Evolutionary conservation across 1,140 invertebrate genomes (phyloP).

Genomic region (Solenopsis fugax): DNA sequence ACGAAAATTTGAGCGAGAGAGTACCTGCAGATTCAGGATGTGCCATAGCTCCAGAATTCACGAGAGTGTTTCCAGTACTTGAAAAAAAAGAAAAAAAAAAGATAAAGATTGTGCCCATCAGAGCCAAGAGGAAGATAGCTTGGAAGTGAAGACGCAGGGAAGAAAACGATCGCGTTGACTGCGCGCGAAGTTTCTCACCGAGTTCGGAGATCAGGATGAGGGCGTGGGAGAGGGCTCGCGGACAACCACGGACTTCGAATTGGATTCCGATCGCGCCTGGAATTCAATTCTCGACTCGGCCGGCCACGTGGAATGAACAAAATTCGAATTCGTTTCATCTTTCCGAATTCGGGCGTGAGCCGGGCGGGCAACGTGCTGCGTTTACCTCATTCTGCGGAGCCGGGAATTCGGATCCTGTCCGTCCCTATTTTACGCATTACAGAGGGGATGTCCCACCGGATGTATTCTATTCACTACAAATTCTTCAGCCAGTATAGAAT

Average conservation of each 20-base stretch:
- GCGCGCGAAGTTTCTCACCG: slow-evolving; percentile 31
- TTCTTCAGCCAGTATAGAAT: not conserved
- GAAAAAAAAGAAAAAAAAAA: not conserved
- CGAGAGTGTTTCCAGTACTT: not conserved
- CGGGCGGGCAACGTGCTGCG: slow-evolving; percentile 68
- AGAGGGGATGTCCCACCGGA: not conserved
- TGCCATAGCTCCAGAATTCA: not conserved
- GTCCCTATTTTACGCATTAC: slow-evolving; percentile 27
- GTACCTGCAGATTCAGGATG: not conserved
- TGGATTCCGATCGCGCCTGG: slow-evolving; percentile 76
- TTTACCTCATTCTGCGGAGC: slow-evolving; percentile 55
- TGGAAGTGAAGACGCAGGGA: slow-evolving; percentile 42
- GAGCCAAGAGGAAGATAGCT: not conserved
- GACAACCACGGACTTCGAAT: slow-evolving; percentile 72
- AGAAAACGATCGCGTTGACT: slow-evolving; percentile 55
- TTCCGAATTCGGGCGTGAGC: slow-evolving; percentile 64
- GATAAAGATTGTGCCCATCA: not conserved
- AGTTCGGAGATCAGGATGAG: slow-evolving; percentile 48
- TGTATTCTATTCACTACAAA: slow-evolving; percentile 7
- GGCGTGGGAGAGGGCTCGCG: slow-evolving; percentile 35
- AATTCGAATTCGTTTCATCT: slow-evolving; percentile 64
- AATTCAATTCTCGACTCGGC: slow-evolving; percentile 77
- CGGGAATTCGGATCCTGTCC: slow-evolving; percentile 37
- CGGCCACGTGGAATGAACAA: slow-evolving; percentile 64
- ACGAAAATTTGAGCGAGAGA: slow-evolving; percentile 1